Evolutionary conservation across 2,888 invertebrate species (phyloP), one percentile per base, ranked within the genome.

Genomic region (Drosophila atroscutellata): DNA sequence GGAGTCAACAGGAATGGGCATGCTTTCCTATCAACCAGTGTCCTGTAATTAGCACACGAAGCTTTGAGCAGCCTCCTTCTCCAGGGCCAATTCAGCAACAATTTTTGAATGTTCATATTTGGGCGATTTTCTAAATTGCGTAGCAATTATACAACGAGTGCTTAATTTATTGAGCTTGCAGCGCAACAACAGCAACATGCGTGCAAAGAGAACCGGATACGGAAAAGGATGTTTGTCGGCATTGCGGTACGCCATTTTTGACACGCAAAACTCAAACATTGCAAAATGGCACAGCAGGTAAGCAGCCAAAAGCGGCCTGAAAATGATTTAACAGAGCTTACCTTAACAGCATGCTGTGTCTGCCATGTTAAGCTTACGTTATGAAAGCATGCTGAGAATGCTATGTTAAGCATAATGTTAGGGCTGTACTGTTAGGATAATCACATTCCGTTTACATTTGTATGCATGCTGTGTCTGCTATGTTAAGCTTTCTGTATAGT

Each of bases 211-310:
- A 37, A n/a, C n/a, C 50, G 70, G 71, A 74, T 75, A 32, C 36
- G 65, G 72, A 71, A 68, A 26, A 47, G 62, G 74, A 68, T 67
- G 57, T 64, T n/a, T 86, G 86, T 66, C 68, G 57, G 49, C 75
- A 90, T 50, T 86, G 90, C 49, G 89, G 89, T 60, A 86, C 86
- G 51, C 86, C 90, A 42, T 88, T 52, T 68, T 67, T 71, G 28
- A 51, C 34, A 26, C 74, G 86, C 32, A 67, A 68, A 57, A 60
- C n/a, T 42, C 72, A 63, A 52, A 37, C 68, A 36, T 52, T 49
- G 9, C 69, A 61, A 56, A 82, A 82, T 32, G 65, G 70, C 28
- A 28, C 28, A 51, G 39, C 55, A 65, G 75, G 72, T 76, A 60
- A 76, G 64, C 47, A 32, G 37, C 42, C 6, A 36, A 7, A 39